Percentiles rank a stretch among this genome's conserved stretches.
These are phyloP conservation scores for Genyomyrus donnyi DNA, from an alignment of 2,113 vertebrate genomes.

Conservation along the genomic window DNA sequence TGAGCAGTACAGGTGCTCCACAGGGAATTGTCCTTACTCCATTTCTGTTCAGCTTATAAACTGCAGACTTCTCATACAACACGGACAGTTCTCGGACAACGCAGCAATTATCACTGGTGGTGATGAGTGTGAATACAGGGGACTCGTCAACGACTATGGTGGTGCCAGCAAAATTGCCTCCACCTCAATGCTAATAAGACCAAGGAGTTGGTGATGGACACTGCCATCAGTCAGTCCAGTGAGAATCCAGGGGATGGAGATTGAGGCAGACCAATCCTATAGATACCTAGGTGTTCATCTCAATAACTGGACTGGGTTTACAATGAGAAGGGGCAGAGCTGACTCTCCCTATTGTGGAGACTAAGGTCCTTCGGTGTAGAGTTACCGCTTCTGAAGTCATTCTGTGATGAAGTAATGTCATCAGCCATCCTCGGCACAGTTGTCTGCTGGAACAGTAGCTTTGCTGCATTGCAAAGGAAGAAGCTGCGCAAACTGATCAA, in stretches of 20 bases:
- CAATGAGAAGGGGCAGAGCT: not conserved
- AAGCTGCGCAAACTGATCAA: not conserved
- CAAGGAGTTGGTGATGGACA: not conserved
- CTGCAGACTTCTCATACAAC: not conserved
- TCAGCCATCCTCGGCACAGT: not conserved
- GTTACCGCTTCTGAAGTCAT: not conserved
- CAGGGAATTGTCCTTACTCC: not conserved
- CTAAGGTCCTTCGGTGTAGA: not conserved
- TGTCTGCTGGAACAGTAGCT: not conserved
- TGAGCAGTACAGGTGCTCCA: not conserved
- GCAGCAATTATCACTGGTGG: not conserved
- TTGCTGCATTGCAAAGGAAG: not conserved
- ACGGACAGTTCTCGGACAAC: not conserved
- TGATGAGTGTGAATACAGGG: too few relatives aligned
- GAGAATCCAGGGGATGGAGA: not conserved
- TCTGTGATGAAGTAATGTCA: not conserved
- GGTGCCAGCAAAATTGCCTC: not conserved
- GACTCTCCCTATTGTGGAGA: not conserved
- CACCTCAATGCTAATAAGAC: not conserved
- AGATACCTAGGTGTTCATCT: too few relatives aligned
- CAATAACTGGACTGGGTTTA: too few relatives aligned
- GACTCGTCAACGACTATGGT: not conserved
- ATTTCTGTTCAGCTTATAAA: not conserved
- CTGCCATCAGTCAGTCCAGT: not conserved
- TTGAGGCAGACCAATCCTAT: too few relatives aligned